Evolutionary conservation across 2,888 invertebrate species (phyloP), one percentile per base, ranked within the genome.

Genomic region (Eristalinus aeneus): DNA sequence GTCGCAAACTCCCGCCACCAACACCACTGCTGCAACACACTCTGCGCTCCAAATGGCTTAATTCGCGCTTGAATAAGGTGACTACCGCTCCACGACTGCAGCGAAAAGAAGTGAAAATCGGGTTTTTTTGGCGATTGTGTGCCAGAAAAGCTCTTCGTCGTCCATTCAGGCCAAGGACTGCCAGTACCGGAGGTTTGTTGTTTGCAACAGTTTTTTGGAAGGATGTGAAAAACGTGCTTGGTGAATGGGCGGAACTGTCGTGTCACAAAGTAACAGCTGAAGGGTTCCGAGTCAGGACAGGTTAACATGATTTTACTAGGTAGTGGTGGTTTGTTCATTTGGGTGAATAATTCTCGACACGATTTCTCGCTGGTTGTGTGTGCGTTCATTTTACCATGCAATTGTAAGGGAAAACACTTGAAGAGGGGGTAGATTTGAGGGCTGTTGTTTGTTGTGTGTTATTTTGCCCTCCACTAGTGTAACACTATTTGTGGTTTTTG

Each of bases 111-210:
- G 22, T 11, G 23, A 56, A 56, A 56, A 56, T 23, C 56, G 23
- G n/a, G 46, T 46, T 56, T 56, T n/a, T 76, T 78, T 78, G 72
- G 58, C 58, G 64, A 65, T 74, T 74, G 54, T 23, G 56, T 32
- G 11, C 39, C 20, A 53, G 53, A 58, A 69, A 60, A 56, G 34
- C 39, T 65, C 20, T 36, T 72, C n/a, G 6, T 1, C 20, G 46
- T 34, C 46, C 46, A 71, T 77, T 77, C 64, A 77, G 77, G 77
- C 77, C 77, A 77, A 39, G 77, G 77, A 54, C 77, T 77, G 56
- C 71, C 31, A 71, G 63, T 77, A 56, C 22, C 10, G 23, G 12
- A 27, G 22, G 34, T 54, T 68, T 69, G 60, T 11, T 27, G 60
- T 11, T 27, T 36, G 16, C 10, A 64, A 46, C 20, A 27, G 23